Conservation (phyloP, 2,888 invertebrate genomes). For the Noctua comes region DNA sequence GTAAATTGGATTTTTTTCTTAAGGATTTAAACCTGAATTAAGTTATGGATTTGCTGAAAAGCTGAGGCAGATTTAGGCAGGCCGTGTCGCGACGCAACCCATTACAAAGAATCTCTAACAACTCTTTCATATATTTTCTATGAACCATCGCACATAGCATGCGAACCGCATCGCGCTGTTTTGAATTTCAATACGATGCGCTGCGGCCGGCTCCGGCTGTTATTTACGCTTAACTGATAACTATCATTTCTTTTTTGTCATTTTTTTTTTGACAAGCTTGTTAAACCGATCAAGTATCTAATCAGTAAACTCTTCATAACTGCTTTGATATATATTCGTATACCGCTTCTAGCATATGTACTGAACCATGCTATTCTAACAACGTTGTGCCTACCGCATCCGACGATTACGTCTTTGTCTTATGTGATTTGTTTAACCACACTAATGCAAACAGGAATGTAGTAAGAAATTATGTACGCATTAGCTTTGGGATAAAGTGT, state of each 20-base stretch:
- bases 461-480: too few species aligned
- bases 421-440: too few species aligned
- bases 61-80: background rate
- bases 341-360: too few species aligned
- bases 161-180: background rate
- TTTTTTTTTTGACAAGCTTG: background rate
- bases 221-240: background rate
- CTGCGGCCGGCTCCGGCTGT: background rate
- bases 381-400: too few species aligned
- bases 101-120: background rate
- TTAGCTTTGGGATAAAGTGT: too few species aligned
- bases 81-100: background rate
- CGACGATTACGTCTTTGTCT: too few species aligned
- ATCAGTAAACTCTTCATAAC: background rate
- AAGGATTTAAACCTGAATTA: background rate
- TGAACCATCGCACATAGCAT: background rate
- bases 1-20: background rate
- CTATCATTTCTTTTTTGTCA: too few species aligned
- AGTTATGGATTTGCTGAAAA: too few species aligned
- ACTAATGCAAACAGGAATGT: too few species aligned
- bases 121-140: background rate
- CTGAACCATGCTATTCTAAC: too few species aligned
- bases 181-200: background rate
- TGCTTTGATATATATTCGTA: background rate
- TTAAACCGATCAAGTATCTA: background rate